phyloP scores from a whole-genome alignment of 2,113 vertebrate species.

The Dasyurus viverrinus region DNA sequence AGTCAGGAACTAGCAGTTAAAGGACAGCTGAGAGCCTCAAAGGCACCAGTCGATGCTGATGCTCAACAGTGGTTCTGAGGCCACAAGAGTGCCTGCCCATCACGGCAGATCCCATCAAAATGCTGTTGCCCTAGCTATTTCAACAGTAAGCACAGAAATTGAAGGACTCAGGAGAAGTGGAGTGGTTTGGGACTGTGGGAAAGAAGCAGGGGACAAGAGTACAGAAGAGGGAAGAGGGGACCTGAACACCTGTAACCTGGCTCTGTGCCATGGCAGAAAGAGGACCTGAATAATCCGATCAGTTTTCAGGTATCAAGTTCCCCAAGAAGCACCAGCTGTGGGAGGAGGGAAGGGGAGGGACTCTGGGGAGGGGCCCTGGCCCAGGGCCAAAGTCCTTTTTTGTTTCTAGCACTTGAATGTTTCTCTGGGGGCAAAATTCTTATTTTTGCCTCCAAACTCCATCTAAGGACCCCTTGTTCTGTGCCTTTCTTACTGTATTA shows the following conservation, averaged over 20 bases:
- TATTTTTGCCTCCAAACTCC: neutral
- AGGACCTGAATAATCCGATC: slow-evolving; percentile 34
- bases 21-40: neutral
- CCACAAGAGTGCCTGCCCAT: no score
- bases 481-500: neutral
- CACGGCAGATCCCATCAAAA: neutral
- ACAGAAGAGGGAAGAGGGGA: neutral
- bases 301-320: slow-evolving; percentile 18
- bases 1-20: neutral
- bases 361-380: neutral
- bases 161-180: neutral
- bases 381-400: neutral
- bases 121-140: neutral
- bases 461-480: neutral
- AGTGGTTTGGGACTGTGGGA: neutral
- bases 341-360: neutral
- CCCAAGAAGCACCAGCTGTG: neutral
- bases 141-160: neutral
- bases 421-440: neutral
- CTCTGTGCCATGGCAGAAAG: slow-evolving; percentile 31
- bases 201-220: neutral
- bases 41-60: neutral
- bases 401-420: neutral
- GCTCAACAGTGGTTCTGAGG: neutral
- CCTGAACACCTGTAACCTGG: slow-evolving; percentile 49